Base-by-base conservation (phyloP, 2,797 vertebrate genomes). In the Coccyzus lansbergi region DNA sequence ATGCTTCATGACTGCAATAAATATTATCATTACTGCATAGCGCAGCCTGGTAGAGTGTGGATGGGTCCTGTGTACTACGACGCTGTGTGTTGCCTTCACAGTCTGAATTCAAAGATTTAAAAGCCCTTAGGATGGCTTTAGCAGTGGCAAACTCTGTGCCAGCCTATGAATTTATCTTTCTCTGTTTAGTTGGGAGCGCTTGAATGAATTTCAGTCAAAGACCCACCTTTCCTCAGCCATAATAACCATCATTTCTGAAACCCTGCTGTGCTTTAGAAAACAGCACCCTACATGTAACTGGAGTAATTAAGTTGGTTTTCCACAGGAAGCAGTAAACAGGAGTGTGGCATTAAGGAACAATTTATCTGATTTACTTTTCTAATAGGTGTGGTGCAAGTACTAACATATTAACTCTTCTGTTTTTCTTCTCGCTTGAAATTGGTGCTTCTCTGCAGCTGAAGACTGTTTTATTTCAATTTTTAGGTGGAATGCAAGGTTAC, bases 401-500 rank as follows among this genome's bases (percentile, higher is more conserved):
- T n/a, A 67, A 49, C 4, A 26, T 60, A 83, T 82, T 56, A 70
- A 67, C 38, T 88, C 26, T 46, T 10, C 11, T 64, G 0, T 28
- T 86, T 70, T 65, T 52, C 51, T 67, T 75, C 53, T 65, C 31
- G 36, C 44, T 80, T 83, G 59, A 75, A 51, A 10, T 34, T 44
- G 60, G 34, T 46, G 15, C 44, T 78, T 56, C 93, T 82, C 83
- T 88, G 40, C 28, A 69, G 17, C 82, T 93, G 52, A 92, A 26
- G 53, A 24, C 15, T 46, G 51, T 60, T 93, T 86, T 93, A 40
- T 87, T 91, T 95, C 97, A 44, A 83, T 58, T 95, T 78, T 94
- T 71, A 99, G 99, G 99, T 93, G 99, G 99, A 65, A 99, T 99
- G 99, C 99, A 99, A 97, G 99, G 99, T 96, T 99, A 99, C 95